A percentile compares a stretch with the other conserved stretches of the same genome.
These are phyloP conservation scores for Misgurnus mizolepis DNA, from an alignment of 2,113 vertebrate species.

Conservation along the genomic window DNA sequence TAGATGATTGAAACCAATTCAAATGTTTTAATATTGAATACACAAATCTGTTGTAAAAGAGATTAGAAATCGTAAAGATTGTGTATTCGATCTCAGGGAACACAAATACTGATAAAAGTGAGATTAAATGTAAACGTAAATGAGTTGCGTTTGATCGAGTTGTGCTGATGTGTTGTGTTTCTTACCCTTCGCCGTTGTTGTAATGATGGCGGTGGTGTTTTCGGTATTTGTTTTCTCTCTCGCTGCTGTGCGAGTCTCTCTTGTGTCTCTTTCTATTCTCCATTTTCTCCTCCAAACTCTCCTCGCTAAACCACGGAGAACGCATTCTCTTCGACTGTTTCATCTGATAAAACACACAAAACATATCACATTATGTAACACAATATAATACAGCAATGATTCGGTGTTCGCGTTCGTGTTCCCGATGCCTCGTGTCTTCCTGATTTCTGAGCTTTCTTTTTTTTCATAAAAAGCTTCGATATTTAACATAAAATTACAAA, in stretches of 20 bases:
- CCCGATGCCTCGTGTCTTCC: no score
- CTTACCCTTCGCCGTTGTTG: conserved; percentile 81
- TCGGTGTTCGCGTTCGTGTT: no score
- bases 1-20: background rate
- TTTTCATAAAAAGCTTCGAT: no score
- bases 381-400: no score
- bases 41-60: background rate
- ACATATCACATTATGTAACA: no score
- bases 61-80: background rate
- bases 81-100: no score
- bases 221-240: conserved; percentile 82
- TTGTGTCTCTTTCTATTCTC: conserved; percentile 79
- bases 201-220: conserved; percentile 67
- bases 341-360: conserved; percentile 75
- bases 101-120: no score
- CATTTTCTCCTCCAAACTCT: conserved; percentile 82
- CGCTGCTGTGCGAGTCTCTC: conserved; percentile 85
- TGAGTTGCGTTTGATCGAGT: no score
- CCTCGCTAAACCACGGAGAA: conserved; percentile 78
- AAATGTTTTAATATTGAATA: background rate
- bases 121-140: no score
- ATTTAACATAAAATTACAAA: no score
- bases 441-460: no score
- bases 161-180: background rate
- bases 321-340: conserved; percentile 80